These are phyloP conservation scores for Litocranius walleri DNA, from an alignment of 2,113 vertebrate species.

Conservation along the genomic window DNA sequence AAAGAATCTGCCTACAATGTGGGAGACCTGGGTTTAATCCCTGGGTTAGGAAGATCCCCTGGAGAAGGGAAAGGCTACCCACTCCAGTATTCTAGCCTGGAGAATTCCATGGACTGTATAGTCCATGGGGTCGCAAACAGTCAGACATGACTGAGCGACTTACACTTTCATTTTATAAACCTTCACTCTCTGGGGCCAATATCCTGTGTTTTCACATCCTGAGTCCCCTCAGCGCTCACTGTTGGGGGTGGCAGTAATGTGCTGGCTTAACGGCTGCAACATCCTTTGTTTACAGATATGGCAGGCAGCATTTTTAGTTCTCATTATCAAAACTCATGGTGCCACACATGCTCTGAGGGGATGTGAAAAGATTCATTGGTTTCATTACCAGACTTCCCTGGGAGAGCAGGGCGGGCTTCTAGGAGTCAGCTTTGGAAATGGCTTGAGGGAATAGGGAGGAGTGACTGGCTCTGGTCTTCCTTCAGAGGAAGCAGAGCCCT, in stretches of 20 bases:
- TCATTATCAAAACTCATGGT: neutral
- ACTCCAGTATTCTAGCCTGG: neutral
- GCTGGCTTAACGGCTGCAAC: neutral
- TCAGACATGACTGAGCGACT: neutral
- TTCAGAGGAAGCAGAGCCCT: neutral
- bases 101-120: neutral
- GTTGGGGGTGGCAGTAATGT: neutral
- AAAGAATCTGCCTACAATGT: neutral
- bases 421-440: neutral
- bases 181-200: neutral
- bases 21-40: neutral
- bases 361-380: neutral
- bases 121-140: neutral
- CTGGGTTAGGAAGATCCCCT: neutral
- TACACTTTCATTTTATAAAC: neutral
- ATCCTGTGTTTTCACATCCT: neutral
- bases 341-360: neutral
- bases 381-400: neutral
- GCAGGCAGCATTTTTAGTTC: neutral
- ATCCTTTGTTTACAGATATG: neutral
- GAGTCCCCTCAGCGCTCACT: neutral
- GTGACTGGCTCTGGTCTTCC: neutral
- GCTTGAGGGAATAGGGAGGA: neutral
- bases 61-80: neutral
- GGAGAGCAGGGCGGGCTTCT: neutral